Evolutionary conservation across 92 coral and sea anemone genomes (phyloP), one percentile per base, ranked within the genome.

Genomic region (Paragorgia papillata): DNA sequence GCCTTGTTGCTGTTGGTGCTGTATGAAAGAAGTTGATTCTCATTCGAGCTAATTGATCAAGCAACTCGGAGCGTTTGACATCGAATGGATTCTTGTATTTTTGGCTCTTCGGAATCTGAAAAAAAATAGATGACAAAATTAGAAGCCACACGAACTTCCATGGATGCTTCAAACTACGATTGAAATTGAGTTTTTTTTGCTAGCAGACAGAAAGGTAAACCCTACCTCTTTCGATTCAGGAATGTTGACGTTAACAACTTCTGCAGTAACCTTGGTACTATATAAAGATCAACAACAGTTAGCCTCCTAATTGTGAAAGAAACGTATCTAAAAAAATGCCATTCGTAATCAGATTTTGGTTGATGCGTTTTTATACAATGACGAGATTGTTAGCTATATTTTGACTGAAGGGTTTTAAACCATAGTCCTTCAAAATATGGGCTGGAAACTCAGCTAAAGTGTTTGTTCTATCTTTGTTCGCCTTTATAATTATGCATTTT

Each of bases 31-130:
- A 95, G 73, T 95, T 95, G 37, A 95, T 95, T 71, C 95, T 80
- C 99, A 95, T 95, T 59, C 99, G 84, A 31, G 99, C 92, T 22
- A 95, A 80, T 85, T 95, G 99, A 76, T 95, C 99, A 34, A 95
- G 83, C 10, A 95, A 85, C 70, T 95, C 97, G 28, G 74, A 73
- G 22, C 99, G 89, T 40, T 84, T 88, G 66, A 95, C 89, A 60
- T 95, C 99, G 60, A 86, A 95, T 19, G 99, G 99, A 79, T 95
- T 95, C 73, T 95, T 95, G 81, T 95, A 95, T 58, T 92, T 89
- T 58, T 85, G 96, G 10, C 89, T 82, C 55, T 85, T 85, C 13
- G 83, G 90, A 39, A 79, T 85, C 94, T 89, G 62, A 9, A 51
- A 61, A 13, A 57, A 33, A 49, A 61, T 22, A n/a, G 15, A 25